A percentile compares a stretch with the other conserved stretches of the same genome.
These are phyloP conservation scores for Morus bassanus DNA, from an alignment of 2,797 vertebrate species.

Conservation along the genomic window DNA sequence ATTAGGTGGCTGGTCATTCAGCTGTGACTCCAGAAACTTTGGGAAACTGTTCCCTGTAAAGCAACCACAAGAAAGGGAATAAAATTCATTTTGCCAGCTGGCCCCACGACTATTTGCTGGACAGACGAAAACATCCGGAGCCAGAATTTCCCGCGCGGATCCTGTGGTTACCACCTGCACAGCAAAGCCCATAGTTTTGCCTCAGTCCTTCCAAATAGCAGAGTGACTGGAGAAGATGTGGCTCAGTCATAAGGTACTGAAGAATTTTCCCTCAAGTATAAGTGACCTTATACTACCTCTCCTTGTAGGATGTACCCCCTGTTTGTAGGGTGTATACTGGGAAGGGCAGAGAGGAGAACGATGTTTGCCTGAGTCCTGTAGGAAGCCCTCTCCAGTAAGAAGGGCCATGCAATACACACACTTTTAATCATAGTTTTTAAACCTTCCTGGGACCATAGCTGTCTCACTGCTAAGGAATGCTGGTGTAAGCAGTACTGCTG, in stretches of 20 bases:
- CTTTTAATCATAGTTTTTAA: not conserved
- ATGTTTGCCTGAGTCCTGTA: not conserved
- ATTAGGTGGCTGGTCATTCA: not conserved
- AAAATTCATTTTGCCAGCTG: not conserved
- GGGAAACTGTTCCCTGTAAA: not conserved
- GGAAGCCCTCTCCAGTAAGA: not conserved
- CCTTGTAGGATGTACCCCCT: not conserved
- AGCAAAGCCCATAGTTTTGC: not conserved
- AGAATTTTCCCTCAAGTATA: not conserved
- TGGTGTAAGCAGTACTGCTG: slow-evolving; percentile 28
- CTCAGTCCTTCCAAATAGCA: not conserved
- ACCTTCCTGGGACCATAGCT: not conserved
- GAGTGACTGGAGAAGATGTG: not conserved
- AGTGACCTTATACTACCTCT: not conserved
- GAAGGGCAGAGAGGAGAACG: not conserved
- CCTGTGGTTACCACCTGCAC: not conserved
- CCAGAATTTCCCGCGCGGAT: not conserved
- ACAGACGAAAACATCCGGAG: not conserved
- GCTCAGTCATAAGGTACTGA: not conserved
- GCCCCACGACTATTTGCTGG: not conserved
- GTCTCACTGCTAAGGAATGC: slow-evolving; percentile 10
- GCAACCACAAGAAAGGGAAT: not conserved
- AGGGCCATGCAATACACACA: not conserved
- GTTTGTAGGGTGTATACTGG: not conserved
- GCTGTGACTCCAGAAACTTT: not conserved